Evolutionary conservation across 2,797 vertebrate species (phyloP).

Genomic region (Rhinophrynus dorsalis): DNA sequence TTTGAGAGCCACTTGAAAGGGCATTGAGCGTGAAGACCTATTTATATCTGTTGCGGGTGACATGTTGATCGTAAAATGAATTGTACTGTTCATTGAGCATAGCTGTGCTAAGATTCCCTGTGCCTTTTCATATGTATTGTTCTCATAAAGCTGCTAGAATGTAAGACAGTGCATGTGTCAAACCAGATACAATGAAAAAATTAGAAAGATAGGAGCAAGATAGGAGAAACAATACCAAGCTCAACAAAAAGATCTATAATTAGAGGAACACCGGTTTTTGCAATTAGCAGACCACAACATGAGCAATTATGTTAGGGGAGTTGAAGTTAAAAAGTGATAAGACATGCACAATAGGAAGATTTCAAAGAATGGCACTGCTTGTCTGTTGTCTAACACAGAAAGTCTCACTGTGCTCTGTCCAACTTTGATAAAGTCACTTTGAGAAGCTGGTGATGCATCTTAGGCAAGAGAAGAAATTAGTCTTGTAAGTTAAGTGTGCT

Average conservation of each 20-base stretch:
- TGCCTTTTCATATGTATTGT: neutral
- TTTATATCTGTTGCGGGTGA: no score
- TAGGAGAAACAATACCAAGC: neutral
- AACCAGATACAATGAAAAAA: constrained; percentile 1
- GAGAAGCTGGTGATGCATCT: no score
- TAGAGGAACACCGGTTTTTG: constrained; percentile 5
- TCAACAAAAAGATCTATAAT: constrained; percentile 24
- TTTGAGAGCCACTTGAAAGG: no score
- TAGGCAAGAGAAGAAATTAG: neutral
- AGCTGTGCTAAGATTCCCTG: neutral
- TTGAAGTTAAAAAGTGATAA: neutral
- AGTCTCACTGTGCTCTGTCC: neutral
- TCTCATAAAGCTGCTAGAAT: neutral
- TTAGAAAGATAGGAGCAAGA: neutral
- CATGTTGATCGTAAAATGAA: no score
- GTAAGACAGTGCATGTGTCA: neutral
- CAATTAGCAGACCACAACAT: constrained; percentile 17
- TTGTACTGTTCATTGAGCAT: no score
- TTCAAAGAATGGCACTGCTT: neutral
- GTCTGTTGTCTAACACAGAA: neutral
- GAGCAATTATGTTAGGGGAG: neutral
- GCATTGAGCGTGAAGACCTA: no score
- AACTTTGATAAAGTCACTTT: neutral
- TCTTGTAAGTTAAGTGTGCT: no score
- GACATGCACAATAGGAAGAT: neutral